Percentiles rank a stretch among this genome's conserved stretches.
phyloP scores from a whole-genome alignment of 1,140 invertebrate genomes.

The Cepaea nemoralis region DNA sequence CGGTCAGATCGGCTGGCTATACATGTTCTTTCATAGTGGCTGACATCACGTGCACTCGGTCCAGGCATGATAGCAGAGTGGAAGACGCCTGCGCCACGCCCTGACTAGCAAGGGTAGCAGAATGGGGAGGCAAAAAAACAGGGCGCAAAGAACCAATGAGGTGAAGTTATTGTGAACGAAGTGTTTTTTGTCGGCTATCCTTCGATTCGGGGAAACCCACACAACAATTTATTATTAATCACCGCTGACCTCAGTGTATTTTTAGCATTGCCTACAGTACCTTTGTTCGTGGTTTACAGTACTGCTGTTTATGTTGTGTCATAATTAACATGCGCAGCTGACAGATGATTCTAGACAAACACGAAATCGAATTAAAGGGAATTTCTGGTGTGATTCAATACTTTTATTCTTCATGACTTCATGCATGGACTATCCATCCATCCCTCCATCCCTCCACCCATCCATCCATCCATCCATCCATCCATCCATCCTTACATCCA shows the following conservation, averaged over 20 bases:
- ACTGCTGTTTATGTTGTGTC: neutral
- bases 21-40: neutral
- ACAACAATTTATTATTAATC: neutral
- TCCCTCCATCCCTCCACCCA: neutral
- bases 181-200: neutral
- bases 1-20: neutral
- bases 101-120: neutral
- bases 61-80: constrained; percentile 9
- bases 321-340: neutral
- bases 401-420: neutral
- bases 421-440: neutral
- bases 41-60: constrained; percentile 30
- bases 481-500: neutral
- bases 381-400: no score
- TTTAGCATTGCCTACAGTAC: neutral
- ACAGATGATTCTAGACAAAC: no score
- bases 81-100: neutral
- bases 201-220: no score
- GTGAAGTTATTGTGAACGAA: neutral
- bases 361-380: no score
- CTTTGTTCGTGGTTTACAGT: neutral
- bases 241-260: neutral
- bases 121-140: no score
- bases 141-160: neutral
- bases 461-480: constrained; percentile 8